phyloP scores from a whole-genome alignment of 2,113 vertebrate genomes.

The Paramormyrops kingsleyae region DNA sequence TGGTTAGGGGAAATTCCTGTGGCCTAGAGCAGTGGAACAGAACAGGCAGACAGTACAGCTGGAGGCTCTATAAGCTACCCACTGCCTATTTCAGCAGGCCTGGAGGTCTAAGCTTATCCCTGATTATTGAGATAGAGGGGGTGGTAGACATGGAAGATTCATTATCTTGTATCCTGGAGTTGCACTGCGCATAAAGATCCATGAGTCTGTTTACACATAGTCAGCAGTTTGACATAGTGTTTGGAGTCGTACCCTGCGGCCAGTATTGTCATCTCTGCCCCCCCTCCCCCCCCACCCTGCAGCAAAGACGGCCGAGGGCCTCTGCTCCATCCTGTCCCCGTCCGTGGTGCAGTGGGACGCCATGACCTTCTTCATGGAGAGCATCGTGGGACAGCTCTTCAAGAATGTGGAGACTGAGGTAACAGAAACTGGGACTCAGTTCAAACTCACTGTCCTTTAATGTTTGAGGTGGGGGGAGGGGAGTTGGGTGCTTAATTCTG shows the following conservation, averaged over 20 bases:
- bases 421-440: constrained; percentile 29
- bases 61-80: not conserved
- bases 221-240: not conserved
- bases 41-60: not conserved
- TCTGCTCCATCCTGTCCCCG: constrained; percentile 78
- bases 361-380: constrained; percentile 88
- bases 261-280: not conserved
- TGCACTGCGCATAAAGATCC: not conserved
- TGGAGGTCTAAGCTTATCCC: not conserved
- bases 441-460: not conserved
- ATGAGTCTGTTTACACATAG: not conserved
- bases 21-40: not conserved
- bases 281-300: not conserved
- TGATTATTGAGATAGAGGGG: not conserved
- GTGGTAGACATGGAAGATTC: not conserved
- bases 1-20: not conserved
- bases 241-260: not conserved
- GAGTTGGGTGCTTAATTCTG: not conserved
- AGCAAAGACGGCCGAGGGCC: constrained; percentile 71
- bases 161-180: not conserved
- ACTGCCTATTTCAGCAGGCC: not conserved
- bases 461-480: not conserved
- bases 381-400: constrained; percentile 75
- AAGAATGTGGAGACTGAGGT: constrained; percentile 83
- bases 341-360: constrained; percentile 92